These are phyloP conservation scores for Emydura subglobosa DNA, from an alignment of 2,113 vertebrate genomes.

Conservation along the genomic window DNA sequence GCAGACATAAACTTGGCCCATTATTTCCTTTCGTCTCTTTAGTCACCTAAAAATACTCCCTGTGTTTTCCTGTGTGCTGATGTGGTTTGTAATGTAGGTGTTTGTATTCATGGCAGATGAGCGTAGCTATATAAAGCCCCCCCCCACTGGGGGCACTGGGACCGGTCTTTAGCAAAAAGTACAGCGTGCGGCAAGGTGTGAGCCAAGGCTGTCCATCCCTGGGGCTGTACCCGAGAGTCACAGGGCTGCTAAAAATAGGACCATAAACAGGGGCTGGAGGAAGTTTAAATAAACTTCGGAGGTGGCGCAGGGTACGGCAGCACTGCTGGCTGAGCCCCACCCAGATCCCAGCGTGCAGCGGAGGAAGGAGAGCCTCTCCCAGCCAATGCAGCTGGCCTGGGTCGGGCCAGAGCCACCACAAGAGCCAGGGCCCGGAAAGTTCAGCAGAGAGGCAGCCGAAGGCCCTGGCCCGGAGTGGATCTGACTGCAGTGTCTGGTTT, in stretches of 20 bases:
- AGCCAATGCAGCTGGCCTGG: background rate
- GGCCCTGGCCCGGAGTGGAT: background rate
- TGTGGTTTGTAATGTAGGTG: slow-evolving; percentile 17
- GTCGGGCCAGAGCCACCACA: background rate
- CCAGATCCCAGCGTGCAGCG: accelerated
- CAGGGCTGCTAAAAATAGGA: background rate
- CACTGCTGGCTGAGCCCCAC: background rate
- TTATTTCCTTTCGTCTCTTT: background rate
- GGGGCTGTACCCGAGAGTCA: background rate
- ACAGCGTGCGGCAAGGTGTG: slow-evolving; percentile 2
- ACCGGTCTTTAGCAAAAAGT: slow-evolving; percentile 11
- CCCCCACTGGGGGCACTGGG: background rate
- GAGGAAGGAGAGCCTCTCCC: background rate
- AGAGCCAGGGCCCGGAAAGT: background rate
- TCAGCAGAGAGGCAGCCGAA: background rate
- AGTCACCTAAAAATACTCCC: slow-evolving; percentile 37
- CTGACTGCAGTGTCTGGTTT: background rate
- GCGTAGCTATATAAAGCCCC: slow-evolving; percentile 36
- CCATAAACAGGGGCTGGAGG: accelerated
- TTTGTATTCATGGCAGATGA: background rate
- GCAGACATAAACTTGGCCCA: background rate
- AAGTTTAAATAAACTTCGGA: background rate
- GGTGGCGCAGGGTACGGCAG: accelerated
- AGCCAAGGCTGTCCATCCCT: background rate
- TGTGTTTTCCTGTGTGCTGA: background rate